Base-by-base conservation (phyloP, 2,113 vertebrate species). In the Illadopsis cleaveri region DNA sequence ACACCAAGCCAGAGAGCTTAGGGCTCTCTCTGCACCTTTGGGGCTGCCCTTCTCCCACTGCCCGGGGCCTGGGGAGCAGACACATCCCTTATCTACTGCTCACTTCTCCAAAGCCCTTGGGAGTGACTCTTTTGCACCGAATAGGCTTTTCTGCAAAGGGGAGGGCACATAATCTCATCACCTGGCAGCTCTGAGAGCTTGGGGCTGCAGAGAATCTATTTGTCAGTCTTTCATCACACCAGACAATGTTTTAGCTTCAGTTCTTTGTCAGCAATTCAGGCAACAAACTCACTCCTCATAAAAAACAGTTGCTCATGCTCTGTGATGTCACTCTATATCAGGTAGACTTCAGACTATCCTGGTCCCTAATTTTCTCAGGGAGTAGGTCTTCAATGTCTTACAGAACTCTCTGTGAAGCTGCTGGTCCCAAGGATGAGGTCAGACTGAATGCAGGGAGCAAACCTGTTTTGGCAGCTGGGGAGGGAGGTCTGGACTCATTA, bases 311-410 rank as follows among this genome's bases (percentile, higher is more conserved):
- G 10, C 24, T 69, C 2, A 0, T 65, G 37, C n/a, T 61, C 57
- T 13, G 0, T 64, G 76, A 40, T 62, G 28, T 38, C 68, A 24
- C 1, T 1, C n/a, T 48, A 0, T 20, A 51, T 28, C 21, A 38
- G 28, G 6, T 24, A 23, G 77, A 16, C 12, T 93, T 77, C 56
- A 38, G 40, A 60, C 33, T 58, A 30, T 35, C 6, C 48, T 33
- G 11, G 19, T 61, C 81, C 50, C 61, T 57, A 17, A 33, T 66
- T 69, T 80, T 88, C 33, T 33, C 8, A 12, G 30, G 9, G n/a
- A 94, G 7, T 7, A 78, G 19, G 27, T 56, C 47, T 69, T 82
- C 1, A 5, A 5, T 33, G 12, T 79, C 54, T 51, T 71, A 14
- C 35, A 83, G 48, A 75, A n/a, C 8, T 12, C 1, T 2, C 31